These are phyloP conservation scores for Sprattus sprattus DNA, from an alignment of 2,113 vertebrate genomes.

Conservation along the genomic window DNA sequence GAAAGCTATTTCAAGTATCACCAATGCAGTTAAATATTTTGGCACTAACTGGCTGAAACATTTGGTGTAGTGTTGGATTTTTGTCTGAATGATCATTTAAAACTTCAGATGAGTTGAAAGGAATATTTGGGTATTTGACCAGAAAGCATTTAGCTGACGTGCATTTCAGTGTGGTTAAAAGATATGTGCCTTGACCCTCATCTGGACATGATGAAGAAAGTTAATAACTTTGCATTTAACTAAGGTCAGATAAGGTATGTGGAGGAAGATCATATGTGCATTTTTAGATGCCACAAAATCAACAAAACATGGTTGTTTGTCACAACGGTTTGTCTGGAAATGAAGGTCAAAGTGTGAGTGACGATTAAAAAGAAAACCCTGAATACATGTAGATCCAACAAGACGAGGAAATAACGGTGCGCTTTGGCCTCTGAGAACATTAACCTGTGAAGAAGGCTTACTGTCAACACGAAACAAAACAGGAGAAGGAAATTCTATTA, in stretches of 20 bases:
- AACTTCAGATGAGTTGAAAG: background rate
- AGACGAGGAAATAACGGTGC: conserved; percentile 43
- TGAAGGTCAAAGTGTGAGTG: background rate
- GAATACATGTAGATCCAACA: conserved; percentile 21
- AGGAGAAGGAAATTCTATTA: conserved; percentile 16
- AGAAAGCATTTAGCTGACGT: background rate
- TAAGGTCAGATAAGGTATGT: background rate
- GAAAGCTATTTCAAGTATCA: background rate
- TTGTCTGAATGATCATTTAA: background rate
- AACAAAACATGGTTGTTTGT: background rate
- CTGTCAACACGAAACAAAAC: conserved; percentile 11
- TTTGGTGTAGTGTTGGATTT: background rate
- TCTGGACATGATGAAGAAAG: background rate
- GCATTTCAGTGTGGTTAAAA: background rate
- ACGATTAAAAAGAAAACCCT: background rate
- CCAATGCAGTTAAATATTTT: background rate
- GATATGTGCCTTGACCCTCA: background rate
- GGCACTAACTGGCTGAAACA: background rate
- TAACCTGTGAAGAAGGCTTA: conserved; percentile 46
- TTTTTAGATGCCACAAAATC: background rate
- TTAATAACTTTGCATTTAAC: background rate
- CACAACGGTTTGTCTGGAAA: background rate
- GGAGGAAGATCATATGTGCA: background rate
- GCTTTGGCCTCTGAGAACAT: conserved; percentile 34
- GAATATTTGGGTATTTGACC: background rate